Conservation (phyloP, 2,888 invertebrate species). For the Polyploca ridens region DNA sequence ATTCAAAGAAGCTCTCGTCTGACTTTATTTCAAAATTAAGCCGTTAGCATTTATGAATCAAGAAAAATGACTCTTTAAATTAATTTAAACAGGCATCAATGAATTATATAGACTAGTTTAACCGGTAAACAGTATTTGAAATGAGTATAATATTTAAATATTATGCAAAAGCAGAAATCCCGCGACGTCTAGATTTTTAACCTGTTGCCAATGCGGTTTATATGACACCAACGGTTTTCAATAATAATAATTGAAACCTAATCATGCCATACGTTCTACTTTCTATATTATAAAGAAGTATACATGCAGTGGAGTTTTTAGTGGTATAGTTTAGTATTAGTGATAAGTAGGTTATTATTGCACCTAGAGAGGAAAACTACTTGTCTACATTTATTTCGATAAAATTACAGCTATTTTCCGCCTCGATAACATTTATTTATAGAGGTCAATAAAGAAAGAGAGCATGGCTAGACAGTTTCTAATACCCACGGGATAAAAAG, state of each 20-base stretch:
- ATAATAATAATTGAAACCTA: too few relatives aligned
- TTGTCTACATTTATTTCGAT: constrained; percentile 8
- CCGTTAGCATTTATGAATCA: not conserved
- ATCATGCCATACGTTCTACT: not conserved
- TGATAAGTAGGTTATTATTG: too few relatives aligned
- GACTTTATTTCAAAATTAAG: not conserved
- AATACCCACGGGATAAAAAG: too few relatives aligned
- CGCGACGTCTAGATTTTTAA: not conserved
- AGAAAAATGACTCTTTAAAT: not conserved
- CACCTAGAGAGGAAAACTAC: too few relatives aligned
- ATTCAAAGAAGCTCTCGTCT: not conserved
- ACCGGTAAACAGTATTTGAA: not conserved
- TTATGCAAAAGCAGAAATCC: not conserved
- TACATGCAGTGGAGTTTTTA: too few relatives aligned
- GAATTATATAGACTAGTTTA: not conserved
- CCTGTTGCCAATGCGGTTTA: not conserved
- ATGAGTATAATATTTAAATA: not conserved
- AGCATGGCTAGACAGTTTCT: too few relatives aligned
- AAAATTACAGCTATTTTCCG: not conserved
- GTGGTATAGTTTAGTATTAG: too few relatives aligned
- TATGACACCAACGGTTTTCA: not conserved
- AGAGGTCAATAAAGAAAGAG: too few relatives aligned
- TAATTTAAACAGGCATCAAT: not conserved
- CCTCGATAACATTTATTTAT: not conserved
- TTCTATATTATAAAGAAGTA: too few relatives aligned